Evolutionary conservation across 2,797 vertebrate genomes (phyloP).

Genomic region (Siniperca undulata): DNA sequence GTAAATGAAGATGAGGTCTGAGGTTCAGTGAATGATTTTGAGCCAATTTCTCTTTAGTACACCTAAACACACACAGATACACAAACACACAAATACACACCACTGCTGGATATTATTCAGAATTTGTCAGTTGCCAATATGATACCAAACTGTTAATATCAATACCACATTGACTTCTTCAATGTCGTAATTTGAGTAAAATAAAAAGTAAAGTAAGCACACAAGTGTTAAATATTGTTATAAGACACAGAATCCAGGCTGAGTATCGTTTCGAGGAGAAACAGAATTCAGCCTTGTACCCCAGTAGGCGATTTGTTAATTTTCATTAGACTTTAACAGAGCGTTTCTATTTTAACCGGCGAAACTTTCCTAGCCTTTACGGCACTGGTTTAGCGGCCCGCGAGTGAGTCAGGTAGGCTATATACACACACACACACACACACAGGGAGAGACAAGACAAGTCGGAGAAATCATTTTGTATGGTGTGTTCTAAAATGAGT

Average conservation of each 20-base stretch:
- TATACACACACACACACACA: too few species aligned
- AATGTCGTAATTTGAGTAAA: neutral
- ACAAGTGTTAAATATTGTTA: neutral
- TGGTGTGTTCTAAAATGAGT: too few species aligned
- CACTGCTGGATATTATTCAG: neutral
- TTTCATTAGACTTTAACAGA: too few species aligned
- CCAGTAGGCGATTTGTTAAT: too few species aligned
- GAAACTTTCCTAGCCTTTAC: too few species aligned
- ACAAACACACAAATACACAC: neutral
- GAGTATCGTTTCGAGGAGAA: neutral
- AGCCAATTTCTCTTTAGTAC: constrained; percentile 16
- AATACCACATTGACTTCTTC: neutral
- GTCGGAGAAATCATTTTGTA: too few species aligned
- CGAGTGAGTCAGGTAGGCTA: too few species aligned
- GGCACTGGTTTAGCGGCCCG: too few species aligned
- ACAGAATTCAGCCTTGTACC: neutral
- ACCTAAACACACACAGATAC: neutral
- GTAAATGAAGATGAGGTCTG: constrained; percentile 16
- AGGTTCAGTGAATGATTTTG: constrained; percentile 25
- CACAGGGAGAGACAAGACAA: too few species aligned
- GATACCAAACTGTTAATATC: neutral
- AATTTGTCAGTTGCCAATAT: neutral
- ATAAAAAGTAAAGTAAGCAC: neutral
- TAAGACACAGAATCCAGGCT: neutral
- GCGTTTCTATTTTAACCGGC: too few species aligned